Conservation (phyloP, 2,797 vertebrate species). For the Dryobates pubescens region DNA sequence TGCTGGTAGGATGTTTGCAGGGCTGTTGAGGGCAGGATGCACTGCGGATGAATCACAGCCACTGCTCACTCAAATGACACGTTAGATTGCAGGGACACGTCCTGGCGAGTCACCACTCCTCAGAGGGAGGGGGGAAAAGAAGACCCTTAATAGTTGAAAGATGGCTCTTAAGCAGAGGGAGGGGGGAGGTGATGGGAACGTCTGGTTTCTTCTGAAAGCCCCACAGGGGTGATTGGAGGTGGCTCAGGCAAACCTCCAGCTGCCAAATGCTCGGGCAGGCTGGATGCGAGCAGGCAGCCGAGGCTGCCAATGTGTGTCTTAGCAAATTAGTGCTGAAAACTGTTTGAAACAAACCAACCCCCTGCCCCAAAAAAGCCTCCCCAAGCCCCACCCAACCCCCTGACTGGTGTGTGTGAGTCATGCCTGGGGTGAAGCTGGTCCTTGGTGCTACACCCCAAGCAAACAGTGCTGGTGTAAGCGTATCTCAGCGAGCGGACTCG, state of each 20-base stretch:
- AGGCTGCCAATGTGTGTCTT: rapidly evolving
- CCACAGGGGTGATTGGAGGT: not conserved
- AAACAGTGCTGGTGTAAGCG: no score
- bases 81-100: not conserved
- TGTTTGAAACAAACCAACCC: not conserved
- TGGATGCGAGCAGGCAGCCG: not conserved
- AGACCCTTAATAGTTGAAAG: not conserved
- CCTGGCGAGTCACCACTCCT: not conserved
- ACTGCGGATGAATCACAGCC: not conserved
- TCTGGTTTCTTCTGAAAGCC: not conserved
- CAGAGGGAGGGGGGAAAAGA: not conserved
- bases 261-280: not conserved
- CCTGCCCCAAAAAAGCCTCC: no score
- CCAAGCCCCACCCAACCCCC: no score
- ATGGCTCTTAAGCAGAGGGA: rapidly evolving
- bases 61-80: not conserved
- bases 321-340: not conserved
- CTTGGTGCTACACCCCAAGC: not conserved
- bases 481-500: not conserved
- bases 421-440: not conserved
- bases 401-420: no score
- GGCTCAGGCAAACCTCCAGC: not conserved
- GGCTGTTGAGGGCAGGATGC: not conserved
- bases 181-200: rapidly evolving
- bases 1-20: not conserved